Conservation (phyloP, 1,140 invertebrate species). For the Kradibia gibbosae region DNA sequence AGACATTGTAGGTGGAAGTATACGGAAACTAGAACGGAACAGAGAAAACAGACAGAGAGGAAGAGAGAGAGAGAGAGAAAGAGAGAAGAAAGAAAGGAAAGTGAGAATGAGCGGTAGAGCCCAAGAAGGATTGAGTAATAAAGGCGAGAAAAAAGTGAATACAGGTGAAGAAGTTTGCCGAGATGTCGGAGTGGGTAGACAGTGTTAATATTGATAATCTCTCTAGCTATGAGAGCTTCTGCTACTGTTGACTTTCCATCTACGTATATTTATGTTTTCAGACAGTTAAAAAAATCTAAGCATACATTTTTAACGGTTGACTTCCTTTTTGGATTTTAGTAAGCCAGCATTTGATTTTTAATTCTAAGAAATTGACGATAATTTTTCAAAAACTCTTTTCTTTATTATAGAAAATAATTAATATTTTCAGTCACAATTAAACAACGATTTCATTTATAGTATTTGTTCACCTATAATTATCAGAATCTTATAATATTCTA, state of each 20-base stretch:
- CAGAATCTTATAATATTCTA: not conserved
- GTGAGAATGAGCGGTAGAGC: not conserved
- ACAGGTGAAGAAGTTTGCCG: slow-evolving; percentile 60
- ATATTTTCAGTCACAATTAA: not conserved
- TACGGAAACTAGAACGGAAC: no score
- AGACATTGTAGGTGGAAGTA: no score
- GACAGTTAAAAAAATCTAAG: slow-evolving; percentile 8
- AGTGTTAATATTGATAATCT: slow-evolving; percentile 71
- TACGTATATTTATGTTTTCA: slow-evolving; percentile 1
- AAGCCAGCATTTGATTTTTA: not conserved
- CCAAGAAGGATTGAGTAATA: slow-evolving; percentile 34
- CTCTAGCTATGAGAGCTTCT: slow-evolving; percentile 34
- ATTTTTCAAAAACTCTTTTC: not conserved
- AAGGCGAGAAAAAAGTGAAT: slow-evolving; percentile 41
- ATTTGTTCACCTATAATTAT: not conserved
- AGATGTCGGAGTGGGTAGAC: slow-evolving; percentile 42
- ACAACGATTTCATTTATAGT: no score
- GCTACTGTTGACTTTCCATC: not conserved
- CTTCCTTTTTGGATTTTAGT: not conserved
- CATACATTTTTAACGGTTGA: not conserved
- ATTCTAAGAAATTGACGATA: not conserved
- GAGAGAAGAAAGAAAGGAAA: slow-evolving; percentile 44
- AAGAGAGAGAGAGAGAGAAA: slow-evolving; percentile 32
- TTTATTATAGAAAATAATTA: not conserved
- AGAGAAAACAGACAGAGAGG: slow-evolving; percentile 52